Percentiles rank a stretch among this genome's conserved stretches.
phyloP scores from a whole-genome alignment of 2,113 vertebrate genomes.

The Etheostoma cragini region DNA sequence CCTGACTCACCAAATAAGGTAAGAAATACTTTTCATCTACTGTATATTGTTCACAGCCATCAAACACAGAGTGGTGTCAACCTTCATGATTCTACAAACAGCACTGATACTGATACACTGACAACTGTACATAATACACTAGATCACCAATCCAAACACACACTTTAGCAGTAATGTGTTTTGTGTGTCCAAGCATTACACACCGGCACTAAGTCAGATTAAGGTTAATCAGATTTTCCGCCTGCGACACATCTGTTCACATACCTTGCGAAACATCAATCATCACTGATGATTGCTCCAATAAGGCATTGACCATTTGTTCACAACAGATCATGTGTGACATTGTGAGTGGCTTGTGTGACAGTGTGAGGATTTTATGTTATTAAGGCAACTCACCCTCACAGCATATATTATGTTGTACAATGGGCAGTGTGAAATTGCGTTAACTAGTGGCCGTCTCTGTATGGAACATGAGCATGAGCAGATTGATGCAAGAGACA shows the following conservation, averaged over 20 bases:
- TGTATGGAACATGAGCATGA: too few species aligned
- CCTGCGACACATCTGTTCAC: not conserved
- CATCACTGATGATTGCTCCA: not conserved
- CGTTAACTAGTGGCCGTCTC: too few species aligned
- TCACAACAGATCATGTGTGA: conserved; percentile 15
- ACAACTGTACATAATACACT: not conserved
- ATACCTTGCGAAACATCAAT: conserved; percentile 4
- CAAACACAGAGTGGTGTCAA: conserved; percentile 21
- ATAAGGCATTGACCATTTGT: not conserved
- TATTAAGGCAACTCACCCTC: too few species aligned
- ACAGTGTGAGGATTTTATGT: too few species aligned
- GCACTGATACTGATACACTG: conserved; percentile 3
- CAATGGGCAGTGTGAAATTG: too few species aligned
- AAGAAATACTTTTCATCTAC: conserved; percentile 65
- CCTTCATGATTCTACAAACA: not conserved
- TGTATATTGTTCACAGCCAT: not conserved
- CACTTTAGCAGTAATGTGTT: not conserved
- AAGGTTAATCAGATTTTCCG: conserved; percentile 26
- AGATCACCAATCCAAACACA: conserved; percentile 3
- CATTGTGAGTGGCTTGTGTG: not conserved
- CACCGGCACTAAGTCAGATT: conserved; percentile 1
- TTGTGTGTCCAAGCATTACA: conserved; percentile 1
- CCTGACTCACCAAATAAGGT: conserved; percentile 77
- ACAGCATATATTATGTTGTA: too few species aligned
- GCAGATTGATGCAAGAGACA: too few species aligned